Evolutionary conservation across 2,888 invertebrate genomes (phyloP), one percentile per base, ranked within the genome.

Genomic region (Chouioia cunea): DNA sequence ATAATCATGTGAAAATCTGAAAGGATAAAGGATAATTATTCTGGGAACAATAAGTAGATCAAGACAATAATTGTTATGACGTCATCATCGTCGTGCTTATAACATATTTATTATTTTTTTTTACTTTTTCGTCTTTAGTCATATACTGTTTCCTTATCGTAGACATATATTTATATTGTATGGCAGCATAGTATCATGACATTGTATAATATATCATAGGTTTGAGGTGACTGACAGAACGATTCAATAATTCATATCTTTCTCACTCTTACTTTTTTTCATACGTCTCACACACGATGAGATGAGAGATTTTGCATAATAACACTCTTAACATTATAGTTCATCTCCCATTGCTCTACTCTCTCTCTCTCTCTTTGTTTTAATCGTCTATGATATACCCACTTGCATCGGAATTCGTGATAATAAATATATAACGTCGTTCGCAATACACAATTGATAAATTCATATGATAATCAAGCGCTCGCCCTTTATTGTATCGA

Each of bases 121-220:
- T 70, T 73, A 71, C 63, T 59, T 64, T 66, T 74, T 73, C 72
- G 74, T 73, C 68, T 75, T 77, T 74, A 76, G 73, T 77, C 76
- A 77, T 77, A 76, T 77, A 76, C 75, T 77, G 72, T 70, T 74
- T 73, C 74, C 83, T 83, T 85, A 84, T 79, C 79, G 78, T 83
- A 81, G 80, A 85, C 83, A 85, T 81, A 81, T 84, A 85, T 84
- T 83, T 82, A 83, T 84, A 84, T 81, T 80, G 80, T 81, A 84
- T 85, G 85, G 84, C 84, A 85, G 85, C 84, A 81, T 84, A 84
- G 80, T 82, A 82, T 82, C 77, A 83, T 83, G 83, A 83, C 83
- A 83, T 81, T 83, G 80, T 85, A 80, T 84, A 81, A 66, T 71
- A 66, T 70, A 73, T 73, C 56, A 64, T 73, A 71, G 50, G 59